Evolutionary conservation across 2,888 invertebrate genomes (phyloP), one percentile per base, ranked within the genome.

Genomic region (Alloscopus bannaensis): DNA sequence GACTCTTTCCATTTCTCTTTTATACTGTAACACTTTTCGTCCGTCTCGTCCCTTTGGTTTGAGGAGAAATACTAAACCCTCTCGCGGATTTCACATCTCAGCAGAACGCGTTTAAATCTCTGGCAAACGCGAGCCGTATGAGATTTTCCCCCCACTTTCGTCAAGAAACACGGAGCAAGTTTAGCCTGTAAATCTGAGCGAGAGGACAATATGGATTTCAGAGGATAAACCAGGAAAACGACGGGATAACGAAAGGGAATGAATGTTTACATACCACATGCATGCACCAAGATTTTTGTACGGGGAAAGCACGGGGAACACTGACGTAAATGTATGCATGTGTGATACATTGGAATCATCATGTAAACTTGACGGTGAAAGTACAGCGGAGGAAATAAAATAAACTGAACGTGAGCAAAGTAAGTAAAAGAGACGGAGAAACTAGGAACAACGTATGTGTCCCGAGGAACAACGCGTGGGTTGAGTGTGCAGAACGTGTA

Each of bases 191-290:
- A 79, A 79, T 79, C 79, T 72, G 77, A 70, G 77, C 65, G 78
- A 79, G 68, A 79, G 72, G 79, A 72, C 68, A 72, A 72, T 72
- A 79, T 72, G 79, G 79, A 79, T 79, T 79, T 79, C 68, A 79
- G 72, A 79, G 79, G 79, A 79, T 79, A 79, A 68, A 72, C 72
- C 47, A 18, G 26, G 65, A 65, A 52, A 71, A 71, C 71, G 59
- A 60, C 47, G 26, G 59, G 40, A 64, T 55, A 62, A 68, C 40
- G 28, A 69, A 69, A 57, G 24, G 28, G 29, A 65, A 65, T 42
- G 28, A 66, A 24, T 22, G 31, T 22, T 59, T 59, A 36, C 31
- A 59, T 59, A 26, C 18, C n/a, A n/a, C 50, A 6, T 50, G 18
- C 50, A n/a, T 16, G 29, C 18, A 26, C 3, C 6, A 22, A 13